Evolutionary conservation across 2,113 vertebrate species (phyloP), one percentile per base, ranked within the genome.

Genomic region (Forbesichthys papilliferus): DNA sequence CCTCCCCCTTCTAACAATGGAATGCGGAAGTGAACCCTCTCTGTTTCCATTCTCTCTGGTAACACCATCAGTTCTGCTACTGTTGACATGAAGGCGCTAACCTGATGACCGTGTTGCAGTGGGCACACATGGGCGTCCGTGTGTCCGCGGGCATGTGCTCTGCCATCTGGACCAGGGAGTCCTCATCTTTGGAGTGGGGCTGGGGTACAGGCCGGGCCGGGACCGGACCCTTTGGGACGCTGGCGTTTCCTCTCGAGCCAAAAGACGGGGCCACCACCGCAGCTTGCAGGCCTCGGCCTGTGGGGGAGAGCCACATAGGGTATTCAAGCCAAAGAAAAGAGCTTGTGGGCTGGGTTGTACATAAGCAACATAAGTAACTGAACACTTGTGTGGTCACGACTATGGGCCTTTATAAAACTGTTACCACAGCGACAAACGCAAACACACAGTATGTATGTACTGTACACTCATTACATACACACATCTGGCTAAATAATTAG

Each of bases 131-230:
- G 0, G 97, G 96, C 0, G 96, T 96, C 20, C 96, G 93, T 48
- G 94, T 97, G 46, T 95, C 96, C 0, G 96, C 97, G 0, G 97
- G 96, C 68, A 97, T 94, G 74, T 99, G 96, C 80, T 99, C 96
- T 1, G 96, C 96, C 86, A 94, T 94, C 78, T 98, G 97, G 64
- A 99, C 94, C 73, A 98, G 64, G 0, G 94, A 94, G 84, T 96
- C 94, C 61, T 96, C 92, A 33, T 97, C 94, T 13, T 91, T 87
- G 5, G 92, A 91, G 61, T 91, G 94, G 53, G 93, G 83, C 9
- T 91, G 84, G 48, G 89, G 69, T 0, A 4, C 66, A 1, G 86
- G 77, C 20, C 92, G 87, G 63, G 76, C 83, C 4, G 81, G 82
- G 60, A 80, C 59, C 8, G 78, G 59, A 71, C 80, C 79, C 74